A percentile compares a stretch with the other conserved stretches of the same genome.
These are phyloP conservation scores for Drosophila emarginata DNA, from an alignment of 2,888 invertebrate genomes.

Conservation along the genomic window DNA sequence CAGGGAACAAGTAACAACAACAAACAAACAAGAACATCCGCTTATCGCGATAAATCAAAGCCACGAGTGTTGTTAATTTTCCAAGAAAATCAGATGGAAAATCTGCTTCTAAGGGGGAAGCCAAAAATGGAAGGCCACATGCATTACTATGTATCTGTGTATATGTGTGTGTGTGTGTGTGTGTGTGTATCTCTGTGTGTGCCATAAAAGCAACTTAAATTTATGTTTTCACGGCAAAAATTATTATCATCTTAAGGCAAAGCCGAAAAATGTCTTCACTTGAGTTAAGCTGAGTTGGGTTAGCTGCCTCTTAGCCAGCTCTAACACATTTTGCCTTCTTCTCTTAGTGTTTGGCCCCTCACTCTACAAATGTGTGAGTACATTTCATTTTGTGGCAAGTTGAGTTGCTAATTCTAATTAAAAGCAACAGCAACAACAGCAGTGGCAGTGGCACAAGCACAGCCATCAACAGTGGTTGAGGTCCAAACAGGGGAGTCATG, in stretches of 20 bases:
- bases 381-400: conserved; percentile 55
- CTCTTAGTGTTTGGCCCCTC: neutral
- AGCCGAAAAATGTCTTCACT: conserved; percentile 13
- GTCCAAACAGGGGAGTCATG: conserved; percentile 48
- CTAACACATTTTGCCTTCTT: neutral
- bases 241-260: conserved; percentile 45
- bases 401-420: conserved; percentile 74
- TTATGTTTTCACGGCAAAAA: conserved; percentile 75
- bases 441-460: neutral
- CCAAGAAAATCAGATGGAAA: conserved; percentile 56
- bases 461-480: conserved; percentile 3
- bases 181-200: conserved; percentile 22
- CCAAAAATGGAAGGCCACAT: conserved; percentile 42
- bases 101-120: conserved; percentile 5
- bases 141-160: conserved; percentile 29
- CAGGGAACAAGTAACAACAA: conserved; percentile 37
- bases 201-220: conserved; percentile 63
- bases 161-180: conserved; percentile 22
- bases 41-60: conserved; percentile 76
- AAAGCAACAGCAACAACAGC: conserved; percentile 61
- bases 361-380: conserved; percentile 23
- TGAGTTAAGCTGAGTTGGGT: conserved; percentile 7
- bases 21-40: conserved; percentile 55
- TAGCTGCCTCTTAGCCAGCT: neutral
- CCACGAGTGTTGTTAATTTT: conserved; percentile 77